These are phyloP conservation scores for Drosophila setosimentum DNA, from an alignment of 2,888 invertebrate species.

Conservation along the genomic window DNA sequence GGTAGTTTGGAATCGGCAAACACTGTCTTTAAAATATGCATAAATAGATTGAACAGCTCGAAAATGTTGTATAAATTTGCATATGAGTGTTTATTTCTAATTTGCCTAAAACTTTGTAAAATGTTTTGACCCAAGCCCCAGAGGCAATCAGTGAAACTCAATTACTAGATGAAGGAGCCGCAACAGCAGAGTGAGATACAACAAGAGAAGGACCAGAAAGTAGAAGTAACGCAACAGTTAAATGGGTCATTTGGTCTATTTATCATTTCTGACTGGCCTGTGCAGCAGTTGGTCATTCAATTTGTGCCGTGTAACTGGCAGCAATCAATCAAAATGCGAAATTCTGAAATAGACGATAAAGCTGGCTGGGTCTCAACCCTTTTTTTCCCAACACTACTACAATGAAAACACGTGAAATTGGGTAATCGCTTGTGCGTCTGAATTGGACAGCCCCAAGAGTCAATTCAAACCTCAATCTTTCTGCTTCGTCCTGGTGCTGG, in stretches of 20 bases:
- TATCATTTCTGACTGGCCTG: conserved; percentile 59
- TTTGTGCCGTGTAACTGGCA: conserved; percentile 62
- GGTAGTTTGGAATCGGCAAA: neutral
- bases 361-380: conserved; percentile 35
- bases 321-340: conserved; percentile 66
- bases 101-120: conserved; percentile 19
- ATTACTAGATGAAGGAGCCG: conserved; percentile 28
- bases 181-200: neutral
- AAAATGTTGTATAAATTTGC: neutral
- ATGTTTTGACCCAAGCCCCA: conserved; percentile 13
- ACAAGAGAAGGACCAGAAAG: neutral
- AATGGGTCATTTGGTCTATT: conserved; percentile 64
- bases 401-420: conserved; percentile 59
- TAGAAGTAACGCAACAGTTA: conserved; percentile 60
- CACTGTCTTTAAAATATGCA: neutral
- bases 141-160: conserved; percentile 47
- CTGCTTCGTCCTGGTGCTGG: neutral
- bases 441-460: conserved; percentile 41
- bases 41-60: neutral
- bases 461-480: conserved; percentile 14
- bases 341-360: conserved; percentile 19
- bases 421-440: conserved; percentile 55
- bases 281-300: conserved; percentile 66
- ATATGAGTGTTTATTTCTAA: conserved; percentile 5
- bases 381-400: conserved; percentile 25